phyloP scores from a whole-genome alignment of 37 sponge, comb jelly and placozoan genomes.

The Theonella swinhoei region DNA sequence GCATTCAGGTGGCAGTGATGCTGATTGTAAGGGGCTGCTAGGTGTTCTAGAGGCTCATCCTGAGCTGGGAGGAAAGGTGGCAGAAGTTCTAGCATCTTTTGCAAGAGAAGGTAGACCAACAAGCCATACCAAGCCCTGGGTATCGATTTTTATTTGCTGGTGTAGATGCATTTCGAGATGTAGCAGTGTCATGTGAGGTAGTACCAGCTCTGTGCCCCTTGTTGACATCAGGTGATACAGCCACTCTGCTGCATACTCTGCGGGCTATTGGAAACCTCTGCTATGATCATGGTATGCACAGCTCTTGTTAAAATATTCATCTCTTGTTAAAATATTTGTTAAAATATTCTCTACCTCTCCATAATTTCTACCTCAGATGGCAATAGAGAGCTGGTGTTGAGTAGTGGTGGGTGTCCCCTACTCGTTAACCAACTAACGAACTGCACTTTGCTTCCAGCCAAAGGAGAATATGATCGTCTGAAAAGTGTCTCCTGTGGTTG shows the following conservation, averaged over 20 bases:
- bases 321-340: no score
- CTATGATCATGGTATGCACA: slow-evolving; percentile 66
- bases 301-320: neutral
- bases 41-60: neutral
- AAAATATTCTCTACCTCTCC: no score
- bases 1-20: no score
- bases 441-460: neutral
- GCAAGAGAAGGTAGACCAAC: slow-evolving; percentile 25
- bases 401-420: slow-evolving; percentile 10
- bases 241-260: slow-evolving; percentile 47
- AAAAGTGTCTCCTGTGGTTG: slow-evolving; percentile 67
- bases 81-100: slow-evolving; percentile 36
- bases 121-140: neutral
- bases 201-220: neutral
- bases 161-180: slow-evolving; percentile 23
- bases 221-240: neutral
- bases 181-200: slow-evolving; percentile 2
- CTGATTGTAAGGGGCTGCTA: slow-evolving; percentile 21
- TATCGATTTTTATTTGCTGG: neutral
- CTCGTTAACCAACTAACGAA: slow-evolving; percentile 16
- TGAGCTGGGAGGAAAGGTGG: slow-evolving; percentile 2
- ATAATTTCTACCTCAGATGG: no score
- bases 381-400: slow-evolving; percentile 21
- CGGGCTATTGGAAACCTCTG: slow-evolving; percentile 74
- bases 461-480: neutral